These are phyloP conservation scores for Pyrrhosoma nymphula DNA, from an alignment of 2,888 invertebrate species.

Conservation along the genomic window DNA sequence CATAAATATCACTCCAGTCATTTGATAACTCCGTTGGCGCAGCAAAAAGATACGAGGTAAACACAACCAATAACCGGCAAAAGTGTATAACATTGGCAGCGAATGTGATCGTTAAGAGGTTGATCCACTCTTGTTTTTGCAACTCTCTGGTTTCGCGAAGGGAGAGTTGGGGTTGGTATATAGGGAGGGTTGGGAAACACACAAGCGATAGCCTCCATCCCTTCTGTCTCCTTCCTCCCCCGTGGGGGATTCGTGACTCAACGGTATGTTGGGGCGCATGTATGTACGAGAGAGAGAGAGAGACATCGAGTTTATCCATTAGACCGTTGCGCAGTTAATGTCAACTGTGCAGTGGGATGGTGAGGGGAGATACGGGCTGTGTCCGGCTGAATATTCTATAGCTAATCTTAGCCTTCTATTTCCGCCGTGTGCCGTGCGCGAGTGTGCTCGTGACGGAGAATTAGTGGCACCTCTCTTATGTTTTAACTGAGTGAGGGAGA, in stretches of 20 bases:
- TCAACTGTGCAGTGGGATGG: neutral
- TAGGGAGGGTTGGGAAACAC: too few relatives aligned
- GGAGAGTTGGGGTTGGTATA: too few relatives aligned
- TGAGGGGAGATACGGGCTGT: neutral
- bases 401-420: neutral
- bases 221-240: neutral
- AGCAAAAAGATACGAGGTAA: too few relatives aligned
- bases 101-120: neutral
- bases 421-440: neutral
- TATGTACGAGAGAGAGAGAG: neutral
- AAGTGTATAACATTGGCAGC: neutral
- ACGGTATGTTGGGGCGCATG: neutral
- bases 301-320: conserved; percentile 15
- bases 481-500: neutral
- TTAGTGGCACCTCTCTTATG: neutral
- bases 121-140: neutral
- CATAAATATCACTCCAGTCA: too few relatives aligned
- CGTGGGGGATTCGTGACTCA: neutral
- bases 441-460: neutral
- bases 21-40: too few relatives aligned
- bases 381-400: neutral
- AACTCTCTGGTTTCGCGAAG: neutral
- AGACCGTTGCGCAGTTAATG: neutral
- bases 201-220: too few relatives aligned
- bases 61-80: neutral